These are phyloP conservation scores for Falcunculus frontatus DNA, from an alignment of 2,113 vertebrate genomes.

Conservation along the genomic window DNA sequence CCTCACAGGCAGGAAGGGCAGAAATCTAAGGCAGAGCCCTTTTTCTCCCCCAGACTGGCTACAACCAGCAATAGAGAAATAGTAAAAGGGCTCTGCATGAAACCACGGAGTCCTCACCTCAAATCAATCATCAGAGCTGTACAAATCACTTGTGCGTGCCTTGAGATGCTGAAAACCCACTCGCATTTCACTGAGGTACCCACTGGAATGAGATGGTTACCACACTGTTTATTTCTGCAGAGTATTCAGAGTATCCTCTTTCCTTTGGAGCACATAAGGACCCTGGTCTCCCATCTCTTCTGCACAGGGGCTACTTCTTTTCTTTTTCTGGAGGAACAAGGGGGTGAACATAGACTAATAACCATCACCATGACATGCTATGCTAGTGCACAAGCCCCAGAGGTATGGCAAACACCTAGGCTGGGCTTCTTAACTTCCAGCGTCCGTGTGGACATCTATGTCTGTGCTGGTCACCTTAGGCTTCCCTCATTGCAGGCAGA, in stretches of 20 bases:
- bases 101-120: neutral
- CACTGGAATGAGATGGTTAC: conserved; percentile 36
- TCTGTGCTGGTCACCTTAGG: neutral
- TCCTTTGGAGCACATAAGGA: conserved; percentile 20
- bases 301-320: neutral
- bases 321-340: neutral
- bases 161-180: neutral
- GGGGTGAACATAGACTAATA: neutral
- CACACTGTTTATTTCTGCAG: conserved; percentile 51
- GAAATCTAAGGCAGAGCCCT: neutral
- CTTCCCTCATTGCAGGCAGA: neutral
- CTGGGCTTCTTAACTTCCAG: neutral
- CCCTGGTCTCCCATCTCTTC: neutral
- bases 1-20: neutral
- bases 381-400: conserved; percentile 16
- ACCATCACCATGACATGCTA: neutral
- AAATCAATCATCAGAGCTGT: neutral
- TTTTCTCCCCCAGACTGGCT: neutral
- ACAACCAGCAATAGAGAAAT: neutral
- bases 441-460: neutral
- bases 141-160: neutral
- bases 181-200: neutral
- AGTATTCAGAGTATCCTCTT: conserved; percentile 26
- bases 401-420: neutral
- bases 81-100: neutral